Evolutionary conservation across 92 coral and sea anemone species (phyloP).

Genomic region (Zoanthus solanderi): DNA sequence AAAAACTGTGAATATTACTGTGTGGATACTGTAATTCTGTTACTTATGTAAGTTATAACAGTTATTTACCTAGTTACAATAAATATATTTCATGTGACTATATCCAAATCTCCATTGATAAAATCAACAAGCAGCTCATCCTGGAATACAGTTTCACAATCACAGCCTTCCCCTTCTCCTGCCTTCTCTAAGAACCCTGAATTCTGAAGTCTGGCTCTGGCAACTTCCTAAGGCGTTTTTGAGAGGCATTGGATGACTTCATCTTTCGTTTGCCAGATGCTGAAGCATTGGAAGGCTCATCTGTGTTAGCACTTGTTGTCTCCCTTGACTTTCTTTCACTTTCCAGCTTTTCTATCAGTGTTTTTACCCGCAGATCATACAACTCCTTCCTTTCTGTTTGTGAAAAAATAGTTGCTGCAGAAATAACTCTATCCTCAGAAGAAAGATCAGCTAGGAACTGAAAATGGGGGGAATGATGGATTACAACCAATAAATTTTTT

Average conservation of each 20-base stretch:
- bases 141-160: constrained; percentile 29
- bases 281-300: no score
- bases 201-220: constrained; percentile 9
- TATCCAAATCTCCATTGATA: constrained; percentile 37
- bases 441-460: constrained; percentile 19
- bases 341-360: no score
- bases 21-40: neutral
- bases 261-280: no score
- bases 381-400: neutral
- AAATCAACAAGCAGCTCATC: constrained; percentile 38
- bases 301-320: no score
- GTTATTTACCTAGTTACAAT: constrained; percentile 6
- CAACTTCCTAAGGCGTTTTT: constrained; percentile 14
- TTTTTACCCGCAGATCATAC: no score
- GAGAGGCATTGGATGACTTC: neutral
- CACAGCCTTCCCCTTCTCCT: constrained; percentile 29
- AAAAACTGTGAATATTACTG: neutral
- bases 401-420: neutral
- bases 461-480: constrained; percentile 4
- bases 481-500: constrained; percentile 3
- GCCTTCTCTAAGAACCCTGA: constrained; percentile 25
- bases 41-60: neutral
- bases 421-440: constrained; percentile 14
- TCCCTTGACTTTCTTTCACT: no score
- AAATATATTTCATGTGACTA: neutral